phyloP scores from a whole-genome alignment of 2,797 vertebrate genomes.

The Nothura maculosa region DNA sequence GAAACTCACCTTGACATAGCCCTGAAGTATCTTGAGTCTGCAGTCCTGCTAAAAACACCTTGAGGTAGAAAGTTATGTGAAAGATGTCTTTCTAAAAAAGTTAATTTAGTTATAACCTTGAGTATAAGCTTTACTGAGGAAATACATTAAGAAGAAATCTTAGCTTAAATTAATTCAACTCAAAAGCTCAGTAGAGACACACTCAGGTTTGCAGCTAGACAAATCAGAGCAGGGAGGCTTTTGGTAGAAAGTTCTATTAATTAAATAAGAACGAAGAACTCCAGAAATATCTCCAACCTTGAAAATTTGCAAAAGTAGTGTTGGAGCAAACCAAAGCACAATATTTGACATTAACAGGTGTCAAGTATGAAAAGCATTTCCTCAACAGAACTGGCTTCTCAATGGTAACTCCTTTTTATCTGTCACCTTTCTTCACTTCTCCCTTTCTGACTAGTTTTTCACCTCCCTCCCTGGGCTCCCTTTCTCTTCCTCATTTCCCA shows the following conservation, averaged over 20 bases:
- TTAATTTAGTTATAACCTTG: slow-evolving; percentile 55
- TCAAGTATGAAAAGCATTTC: not conserved
- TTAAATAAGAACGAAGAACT: not conserved
- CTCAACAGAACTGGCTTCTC: not conserved
- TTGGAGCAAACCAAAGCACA: not conserved
- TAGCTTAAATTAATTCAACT: slow-evolving; percentile 42
- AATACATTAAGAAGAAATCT: slow-evolving; percentile 54
- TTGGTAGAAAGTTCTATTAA: not conserved
- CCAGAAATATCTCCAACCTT: not conserved
- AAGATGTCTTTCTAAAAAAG: slow-evolving; percentile 8
- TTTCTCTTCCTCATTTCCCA: not conserved
- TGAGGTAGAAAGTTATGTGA: slow-evolving; percentile 20
- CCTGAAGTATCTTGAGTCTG: not conserved
- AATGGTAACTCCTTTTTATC: not conserved
- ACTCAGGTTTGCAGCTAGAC: slow-evolving; percentile 20
- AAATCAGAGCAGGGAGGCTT: slow-evolving; percentile 26
- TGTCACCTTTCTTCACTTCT: not conserved
- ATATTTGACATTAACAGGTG: not conserved
- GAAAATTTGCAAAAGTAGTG: not conserved
- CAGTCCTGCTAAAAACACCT: not conserved
- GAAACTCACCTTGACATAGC: not conserved
- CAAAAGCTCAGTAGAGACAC: slow-evolving; percentile 34
- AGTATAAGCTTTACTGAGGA: slow-evolving; percentile 35
- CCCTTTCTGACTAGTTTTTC: not conserved
- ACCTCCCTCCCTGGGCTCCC: accelerated